phyloP scores from a whole-genome alignment of 2,888 invertebrate species.

The Standfussiana lucernea region DNA sequence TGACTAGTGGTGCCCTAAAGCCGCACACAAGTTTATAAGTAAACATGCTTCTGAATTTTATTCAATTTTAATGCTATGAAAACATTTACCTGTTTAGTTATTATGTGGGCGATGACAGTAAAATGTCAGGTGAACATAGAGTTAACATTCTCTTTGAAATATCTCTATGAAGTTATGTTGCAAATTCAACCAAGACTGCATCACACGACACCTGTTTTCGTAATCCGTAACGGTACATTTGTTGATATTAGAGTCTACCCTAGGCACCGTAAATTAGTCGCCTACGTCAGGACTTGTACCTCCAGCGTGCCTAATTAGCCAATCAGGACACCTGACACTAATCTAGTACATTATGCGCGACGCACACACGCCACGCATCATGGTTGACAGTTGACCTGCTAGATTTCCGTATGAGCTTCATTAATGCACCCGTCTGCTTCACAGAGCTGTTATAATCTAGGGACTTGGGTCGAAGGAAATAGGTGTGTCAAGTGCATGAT shows the following conservation, averaged over 20 bases:
- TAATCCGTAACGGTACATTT: neutral
- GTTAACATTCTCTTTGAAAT: neutral
- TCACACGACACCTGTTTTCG: neutral
- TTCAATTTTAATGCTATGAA: neutral
- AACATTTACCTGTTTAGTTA: neutral
- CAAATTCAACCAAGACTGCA: neutral
- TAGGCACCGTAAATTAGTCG: constrained; percentile 22
- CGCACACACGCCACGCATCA: constrained; percentile 2
- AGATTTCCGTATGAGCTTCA: constrained; percentile 42
- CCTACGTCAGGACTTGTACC: constrained; percentile 22
- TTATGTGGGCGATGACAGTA: neutral
- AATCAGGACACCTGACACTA: constrained; percentile 41
- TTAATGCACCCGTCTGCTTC: constrained; percentile 12
- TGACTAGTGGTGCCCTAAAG: neutral
- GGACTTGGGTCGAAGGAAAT: neutral
- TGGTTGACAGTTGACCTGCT: constrained; percentile 28
- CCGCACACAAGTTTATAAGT: constrained; percentile 6
- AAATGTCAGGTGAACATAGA: neutral
- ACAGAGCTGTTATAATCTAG: constrained; percentile 6
- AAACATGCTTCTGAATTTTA: constrained; percentile 29
- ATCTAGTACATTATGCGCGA: constrained; percentile 47
- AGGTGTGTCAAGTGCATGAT: neutral
- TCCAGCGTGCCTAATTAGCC: constrained; percentile 40
- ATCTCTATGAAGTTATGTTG: neutral
- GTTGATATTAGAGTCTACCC: neutral